Conservation (phyloP, 2,797 vertebrate genomes). For the Mastacembelus armatus region DNA sequence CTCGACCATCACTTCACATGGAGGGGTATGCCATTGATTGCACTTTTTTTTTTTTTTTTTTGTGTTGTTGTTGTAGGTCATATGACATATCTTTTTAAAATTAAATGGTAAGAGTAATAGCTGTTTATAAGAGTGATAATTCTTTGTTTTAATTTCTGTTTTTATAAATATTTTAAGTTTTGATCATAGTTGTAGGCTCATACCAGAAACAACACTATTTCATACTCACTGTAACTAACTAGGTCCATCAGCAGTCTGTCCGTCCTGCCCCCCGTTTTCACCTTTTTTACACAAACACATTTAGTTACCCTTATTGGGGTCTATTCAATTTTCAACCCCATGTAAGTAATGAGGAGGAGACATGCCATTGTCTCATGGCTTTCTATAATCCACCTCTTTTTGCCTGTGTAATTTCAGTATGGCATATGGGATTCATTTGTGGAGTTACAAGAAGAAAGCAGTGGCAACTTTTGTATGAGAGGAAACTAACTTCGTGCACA, state of each 20-base stretch:
- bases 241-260: conserved; percentile 34
- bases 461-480: conserved; percentile 52
- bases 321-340: conserved; percentile 13
- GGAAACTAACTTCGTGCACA: conserved; percentile 67
- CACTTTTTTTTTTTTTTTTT: conserved; percentile 60
- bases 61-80: conserved; percentile 74
- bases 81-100: conserved; percentile 77
- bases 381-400: conserved; percentile 41
- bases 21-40: conserved; percentile 76
- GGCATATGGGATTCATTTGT: conserved; percentile 70
- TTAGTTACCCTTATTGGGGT: conserved; percentile 20
- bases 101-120: conserved; percentile 67
- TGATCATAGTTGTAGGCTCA: conserved; percentile 40
- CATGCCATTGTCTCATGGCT: conserved; percentile 17
- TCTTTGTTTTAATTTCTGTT: conserved; percentile 47
- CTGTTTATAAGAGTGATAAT: conserved; percentile 63
- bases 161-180: conserved; percentile 73
- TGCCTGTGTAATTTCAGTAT: conserved; percentile 52
- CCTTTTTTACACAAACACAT: conserved; percentile 46
- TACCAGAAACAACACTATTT: conserved; percentile 55
- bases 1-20: conserved; percentile 68
- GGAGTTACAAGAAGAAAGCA: conserved; percentile 50
- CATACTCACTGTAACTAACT: conserved; percentile 48
- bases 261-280: no score
- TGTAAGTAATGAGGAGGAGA: conserved; percentile 20